Evolutionary conservation across 2,888 invertebrate genomes (phyloP).

Genomic region (Hemicrepidius hirtus): DNA sequence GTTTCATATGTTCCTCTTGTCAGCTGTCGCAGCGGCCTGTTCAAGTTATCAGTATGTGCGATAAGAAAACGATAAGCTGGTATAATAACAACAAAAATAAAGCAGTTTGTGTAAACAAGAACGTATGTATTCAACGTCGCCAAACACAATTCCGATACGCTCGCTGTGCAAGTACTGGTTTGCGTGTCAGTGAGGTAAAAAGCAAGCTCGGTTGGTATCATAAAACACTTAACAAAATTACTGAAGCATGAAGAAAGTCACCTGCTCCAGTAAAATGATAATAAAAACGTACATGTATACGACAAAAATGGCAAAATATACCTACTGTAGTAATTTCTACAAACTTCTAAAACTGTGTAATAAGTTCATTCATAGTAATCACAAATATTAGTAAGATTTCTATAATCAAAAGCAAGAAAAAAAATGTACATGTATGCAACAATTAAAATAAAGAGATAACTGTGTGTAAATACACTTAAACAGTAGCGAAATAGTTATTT

Average conservation of each 20-base stretch:
- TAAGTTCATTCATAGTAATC: too few species aligned
- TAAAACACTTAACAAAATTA: constrained; percentile 27
- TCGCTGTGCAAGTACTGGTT: constrained; percentile 8
- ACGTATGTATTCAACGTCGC: constrained; percentile 1
- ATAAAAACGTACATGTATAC: constrained; percentile 5
- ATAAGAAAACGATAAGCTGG: constrained; percentile 11
- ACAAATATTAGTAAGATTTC: too few species aligned
- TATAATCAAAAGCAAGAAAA: background rate
- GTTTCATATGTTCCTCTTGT: constrained; percentile 13
- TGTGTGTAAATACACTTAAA: too few species aligned
- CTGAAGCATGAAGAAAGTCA: constrained; percentile 32
- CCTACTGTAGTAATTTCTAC: too few species aligned
- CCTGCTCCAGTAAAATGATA: constrained; percentile 22
- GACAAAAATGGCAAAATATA: background rate
- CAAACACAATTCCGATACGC: constrained; percentile 12
- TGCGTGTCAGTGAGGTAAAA: constrained; percentile 35
- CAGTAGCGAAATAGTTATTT: too few species aligned
- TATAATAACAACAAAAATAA: constrained; percentile 30
- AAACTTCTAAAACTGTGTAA: too few species aligned
- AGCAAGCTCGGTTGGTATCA: constrained; percentile 28
- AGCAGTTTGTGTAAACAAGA: constrained; percentile 16
- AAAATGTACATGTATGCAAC: background rate
- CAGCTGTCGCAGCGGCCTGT: constrained; percentile 10
- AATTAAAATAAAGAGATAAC: background rate
- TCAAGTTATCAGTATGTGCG: constrained; percentile 20